A percentile compares a stretch with the other conserved stretches of the same genome.
Conservation (phyloP, 2,888 invertebrate genomes). For the Chrysolina americana region DNA sequence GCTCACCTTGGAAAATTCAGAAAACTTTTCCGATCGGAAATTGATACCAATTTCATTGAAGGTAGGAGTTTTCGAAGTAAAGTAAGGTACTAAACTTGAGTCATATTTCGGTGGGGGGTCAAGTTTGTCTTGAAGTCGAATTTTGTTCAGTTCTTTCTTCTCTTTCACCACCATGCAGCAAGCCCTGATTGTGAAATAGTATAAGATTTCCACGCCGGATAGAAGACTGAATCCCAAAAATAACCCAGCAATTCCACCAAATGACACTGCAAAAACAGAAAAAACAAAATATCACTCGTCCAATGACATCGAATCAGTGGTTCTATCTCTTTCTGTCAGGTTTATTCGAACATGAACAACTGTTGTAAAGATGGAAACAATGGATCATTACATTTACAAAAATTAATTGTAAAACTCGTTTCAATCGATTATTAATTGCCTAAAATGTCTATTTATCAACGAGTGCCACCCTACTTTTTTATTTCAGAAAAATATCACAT, state of each 20-base stretch:
- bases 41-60: conserved; percentile 53
- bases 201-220: conserved; percentile 83
- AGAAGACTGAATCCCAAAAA: conserved; percentile 83
- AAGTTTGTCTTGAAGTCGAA: conserved; percentile 68
- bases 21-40: not conserved
- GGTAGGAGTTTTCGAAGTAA: conserved; percentile 58
- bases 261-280: conserved; percentile 72
- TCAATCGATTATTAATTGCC: too few species aligned
- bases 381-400: too few species aligned
- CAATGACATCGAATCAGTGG: too few species aligned
- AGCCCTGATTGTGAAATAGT: conserved; percentile 82
- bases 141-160: conserved; percentile 69
- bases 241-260: conserved; percentile 78
- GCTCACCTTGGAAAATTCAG: not conserved
- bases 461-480: too few species aligned
- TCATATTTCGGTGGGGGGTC: conserved; percentile 55
- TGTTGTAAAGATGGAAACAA: too few species aligned
- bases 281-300: too few species aligned
- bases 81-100: conserved; percentile 62
- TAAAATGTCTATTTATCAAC: too few species aligned
- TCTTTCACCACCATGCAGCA: conserved; percentile 76
- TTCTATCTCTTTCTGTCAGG: too few species aligned
- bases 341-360: too few species aligned
- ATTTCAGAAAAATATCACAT: too few species aligned
- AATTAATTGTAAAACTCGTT: too few species aligned